Conservation (phyloP, 2,113 vertebrate genomes). For the Capreolus pygargus region DNA sequence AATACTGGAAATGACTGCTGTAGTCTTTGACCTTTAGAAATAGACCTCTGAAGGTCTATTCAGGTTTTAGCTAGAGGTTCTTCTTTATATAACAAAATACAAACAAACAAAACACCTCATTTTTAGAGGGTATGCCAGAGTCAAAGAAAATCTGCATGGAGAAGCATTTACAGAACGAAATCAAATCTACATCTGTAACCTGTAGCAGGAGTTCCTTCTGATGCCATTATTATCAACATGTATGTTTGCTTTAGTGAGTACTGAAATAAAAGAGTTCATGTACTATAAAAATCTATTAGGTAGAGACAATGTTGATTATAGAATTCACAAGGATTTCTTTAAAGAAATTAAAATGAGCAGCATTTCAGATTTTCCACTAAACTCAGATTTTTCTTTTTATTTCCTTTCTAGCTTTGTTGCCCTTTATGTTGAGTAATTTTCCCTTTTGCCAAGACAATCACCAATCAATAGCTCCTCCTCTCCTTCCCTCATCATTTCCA, state of each 20-base stretch:
- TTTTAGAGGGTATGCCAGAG: not conserved
- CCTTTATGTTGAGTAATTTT: not conserved
- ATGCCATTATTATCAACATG: not conserved
- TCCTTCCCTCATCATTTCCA: not conserved
- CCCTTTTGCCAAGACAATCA: not conserved
- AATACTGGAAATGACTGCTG: constrained; percentile 38
- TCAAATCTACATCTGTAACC: not conserved
- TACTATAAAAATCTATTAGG: not conserved
- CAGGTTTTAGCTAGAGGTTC: not conserved
- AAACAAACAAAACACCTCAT: not conserved
- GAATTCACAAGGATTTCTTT: not conserved
- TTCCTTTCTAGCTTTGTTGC: not conserved
- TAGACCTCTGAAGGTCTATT: not conserved
- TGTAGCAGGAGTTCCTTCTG: not conserved
- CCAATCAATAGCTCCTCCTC: not conserved
- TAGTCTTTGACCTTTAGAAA: constrained; percentile 54
- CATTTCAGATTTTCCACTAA: not conserved
- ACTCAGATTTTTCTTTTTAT: not conserved
- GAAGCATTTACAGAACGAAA: not conserved
- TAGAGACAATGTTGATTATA: not conserved
- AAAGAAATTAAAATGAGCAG: constrained; percentile 8
- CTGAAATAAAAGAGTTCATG: not conserved
- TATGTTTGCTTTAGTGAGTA: not conserved
- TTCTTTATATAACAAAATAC: not conserved
- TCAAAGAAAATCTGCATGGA: not conserved